Conservation (phyloP, 1,140 invertebrate species). For the Trypoxylus dichotomus region DNA sequence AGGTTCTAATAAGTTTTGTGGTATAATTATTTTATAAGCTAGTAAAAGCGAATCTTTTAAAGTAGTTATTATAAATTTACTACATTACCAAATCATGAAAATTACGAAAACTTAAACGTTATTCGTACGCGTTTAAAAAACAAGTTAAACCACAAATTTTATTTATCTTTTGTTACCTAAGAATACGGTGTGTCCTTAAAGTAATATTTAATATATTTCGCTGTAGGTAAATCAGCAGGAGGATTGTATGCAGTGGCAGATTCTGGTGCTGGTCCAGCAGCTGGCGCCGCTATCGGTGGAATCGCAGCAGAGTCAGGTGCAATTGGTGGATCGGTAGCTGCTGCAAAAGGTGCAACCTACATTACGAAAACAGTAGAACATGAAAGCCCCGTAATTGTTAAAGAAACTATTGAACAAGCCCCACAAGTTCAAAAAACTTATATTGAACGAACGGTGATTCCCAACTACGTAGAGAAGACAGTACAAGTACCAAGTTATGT, state of each 20-base stretch:
- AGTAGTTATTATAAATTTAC: no score
- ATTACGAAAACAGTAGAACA: neutral
- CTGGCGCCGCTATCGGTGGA: constrained; percentile 21
- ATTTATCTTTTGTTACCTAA: no score
- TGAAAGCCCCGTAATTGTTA: neutral
- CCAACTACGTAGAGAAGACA: constrained; percentile 49
- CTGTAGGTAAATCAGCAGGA: constrained; percentile 3
- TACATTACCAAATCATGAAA: no score
- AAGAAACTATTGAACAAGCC: constrained; percentile 35
- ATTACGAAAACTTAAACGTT: no score
- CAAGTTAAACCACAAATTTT: no score
- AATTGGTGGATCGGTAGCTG: neutral
- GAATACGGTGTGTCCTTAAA: no score
- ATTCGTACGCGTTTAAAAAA: no score
- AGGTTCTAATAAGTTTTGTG: no score
- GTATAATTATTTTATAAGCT: no score
- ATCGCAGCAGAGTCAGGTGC: constrained; percentile 19
- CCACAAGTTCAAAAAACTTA: constrained; percentile 41
- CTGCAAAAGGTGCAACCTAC: neutral
- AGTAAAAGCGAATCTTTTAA: no score
- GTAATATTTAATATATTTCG: no score
- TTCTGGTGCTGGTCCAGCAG: constrained; percentile 20
- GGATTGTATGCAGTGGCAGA: constrained; percentile 16
- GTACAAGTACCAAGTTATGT: constrained; percentile 46
- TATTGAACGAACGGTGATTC: constrained; percentile 47